phyloP scores from a whole-genome alignment of 2,797 vertebrate species.

The Allobates femoralis region DNA sequence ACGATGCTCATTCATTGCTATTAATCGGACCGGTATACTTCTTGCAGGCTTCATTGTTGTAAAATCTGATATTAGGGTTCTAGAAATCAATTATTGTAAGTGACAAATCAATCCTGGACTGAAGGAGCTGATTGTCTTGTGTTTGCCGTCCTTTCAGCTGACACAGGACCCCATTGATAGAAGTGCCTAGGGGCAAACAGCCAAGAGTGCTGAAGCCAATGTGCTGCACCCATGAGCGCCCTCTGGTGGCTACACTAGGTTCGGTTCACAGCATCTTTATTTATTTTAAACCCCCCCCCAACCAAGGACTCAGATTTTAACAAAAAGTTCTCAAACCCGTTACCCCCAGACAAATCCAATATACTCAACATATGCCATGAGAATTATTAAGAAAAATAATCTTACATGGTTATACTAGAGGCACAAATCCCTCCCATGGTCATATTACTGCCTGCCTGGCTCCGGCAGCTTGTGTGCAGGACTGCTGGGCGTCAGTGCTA shows the following conservation, averaged over 20 bases:
- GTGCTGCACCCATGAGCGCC: background rate
- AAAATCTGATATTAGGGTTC: background rate
- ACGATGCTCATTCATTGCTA: too few species aligned
- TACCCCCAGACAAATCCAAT: background rate
- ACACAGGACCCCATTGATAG: constrained; percentile 21
- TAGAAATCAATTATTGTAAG: background rate
- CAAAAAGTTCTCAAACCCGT: background rate
- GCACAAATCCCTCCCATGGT: constrained; percentile 20
- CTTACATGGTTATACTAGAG: background rate
- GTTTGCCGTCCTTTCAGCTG: constrained; percentile 11
- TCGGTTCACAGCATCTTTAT: background rate
- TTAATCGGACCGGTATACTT: background rate
- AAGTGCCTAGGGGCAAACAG: background rate
- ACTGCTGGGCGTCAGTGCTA: constrained; percentile 28
- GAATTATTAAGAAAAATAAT: background rate
- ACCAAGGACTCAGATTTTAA: background rate
- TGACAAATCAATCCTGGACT: constrained; percentile 27
- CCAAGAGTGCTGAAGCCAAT: background rate
- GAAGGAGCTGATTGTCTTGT: constrained; percentile 19
- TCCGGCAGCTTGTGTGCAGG: constrained; percentile 14
- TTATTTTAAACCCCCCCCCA: background rate
- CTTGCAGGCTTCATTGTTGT: too few species aligned
- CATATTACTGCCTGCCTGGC: constrained; percentile 4
- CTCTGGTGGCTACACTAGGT: constrained; percentile 29
- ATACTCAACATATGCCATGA: background rate